Evolutionary conservation across 2,797 vertebrate species (phyloP).

Genomic region (Anguilla marmorata): DNA sequence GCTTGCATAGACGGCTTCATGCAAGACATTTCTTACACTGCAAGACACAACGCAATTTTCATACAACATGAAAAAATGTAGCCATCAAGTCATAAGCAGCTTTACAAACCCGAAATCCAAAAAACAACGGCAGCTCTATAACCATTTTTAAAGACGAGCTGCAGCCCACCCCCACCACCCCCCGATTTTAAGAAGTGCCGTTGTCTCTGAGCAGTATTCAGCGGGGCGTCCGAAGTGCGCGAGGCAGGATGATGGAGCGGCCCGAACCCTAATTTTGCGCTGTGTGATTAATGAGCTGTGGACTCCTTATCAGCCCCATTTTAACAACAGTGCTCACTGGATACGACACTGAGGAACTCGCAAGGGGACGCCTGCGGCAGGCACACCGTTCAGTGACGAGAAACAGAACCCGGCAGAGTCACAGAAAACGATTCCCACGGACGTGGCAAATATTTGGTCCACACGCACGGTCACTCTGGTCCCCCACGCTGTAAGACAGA

Average conservation of each 20-base stretch:
- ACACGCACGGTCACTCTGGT: slow-evolving; percentile 19
- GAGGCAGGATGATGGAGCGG: not conserved
- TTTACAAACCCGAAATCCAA: not conserved
- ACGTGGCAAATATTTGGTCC: not conserved
- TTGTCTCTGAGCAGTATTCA: not conserved
- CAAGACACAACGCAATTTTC: not conserved
- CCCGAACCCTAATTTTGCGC: not conserved
- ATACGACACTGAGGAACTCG: not conserved
- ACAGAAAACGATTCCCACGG: not conserved
- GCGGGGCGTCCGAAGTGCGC: not conserved
- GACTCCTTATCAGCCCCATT: not conserved
- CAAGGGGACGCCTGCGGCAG: not conserved
- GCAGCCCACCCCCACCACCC: not conserved
- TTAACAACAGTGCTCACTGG: not conserved
- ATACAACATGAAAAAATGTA: not conserved
- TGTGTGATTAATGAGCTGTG: not conserved
- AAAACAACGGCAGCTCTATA: not conserved
- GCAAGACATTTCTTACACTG: not conserved
- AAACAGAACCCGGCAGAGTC: not conserved
- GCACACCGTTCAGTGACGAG: not conserved
- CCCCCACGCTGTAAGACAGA: slow-evolving; percentile 33
- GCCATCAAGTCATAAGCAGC: not conserved
- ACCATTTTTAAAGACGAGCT: not conserved
- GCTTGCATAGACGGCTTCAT: not conserved
- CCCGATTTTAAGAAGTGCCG: not conserved